Base-by-base conservation (phyloP, 2,113 vertebrate species). In the Phyllostomus hastatus region DNA sequence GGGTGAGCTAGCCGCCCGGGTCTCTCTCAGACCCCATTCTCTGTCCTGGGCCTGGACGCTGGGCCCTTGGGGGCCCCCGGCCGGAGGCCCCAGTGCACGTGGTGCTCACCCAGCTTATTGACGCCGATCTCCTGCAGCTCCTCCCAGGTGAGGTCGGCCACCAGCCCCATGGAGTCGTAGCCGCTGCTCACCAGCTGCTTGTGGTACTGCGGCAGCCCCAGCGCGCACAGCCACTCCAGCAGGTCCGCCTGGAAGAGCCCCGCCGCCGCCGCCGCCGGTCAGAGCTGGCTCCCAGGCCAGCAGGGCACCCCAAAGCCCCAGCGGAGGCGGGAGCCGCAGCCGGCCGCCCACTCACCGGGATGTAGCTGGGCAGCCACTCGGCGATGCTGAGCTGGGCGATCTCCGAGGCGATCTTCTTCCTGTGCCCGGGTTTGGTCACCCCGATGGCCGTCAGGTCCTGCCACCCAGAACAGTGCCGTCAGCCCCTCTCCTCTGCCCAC, bases 391-490 rank as follows among this genome's bases (percentile, higher is more conserved):
- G 98, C 98, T 99, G 99, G 95, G 98, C 98, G 0, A 99, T 99
- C 98, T 99, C 99, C 0, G 99, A 99, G 79, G 99, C 99, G 46
- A 99, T 99, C 96, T 99, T 99, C 92, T 99, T 99, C 89, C 99
- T 98, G 97, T 99, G 99, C 24, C 99, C 99, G 0, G 99, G 99
- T 95, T 99, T 99, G 88, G 99, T 99, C 88, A 99, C 99, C 0
- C 99, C 99, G 0, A 99, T 99, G 97, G 99, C 99, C 0, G 99
- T 99, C 93, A 99, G 98, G 85, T 99, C 99, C 99, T 99, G 97
- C 50, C 73, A 96, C 38, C 0, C 79, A 96, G 64, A 92, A 79
- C 0, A 1, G 2, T 7, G 41, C 72, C 16, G 9, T 96, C 28
- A 95, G 61, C 52, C n/a, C 54, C 35, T n/a, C 54, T n/a, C 54